Conservation (phyloP, 2,888 invertebrate species). For the Callimorpha dominula region DNA sequence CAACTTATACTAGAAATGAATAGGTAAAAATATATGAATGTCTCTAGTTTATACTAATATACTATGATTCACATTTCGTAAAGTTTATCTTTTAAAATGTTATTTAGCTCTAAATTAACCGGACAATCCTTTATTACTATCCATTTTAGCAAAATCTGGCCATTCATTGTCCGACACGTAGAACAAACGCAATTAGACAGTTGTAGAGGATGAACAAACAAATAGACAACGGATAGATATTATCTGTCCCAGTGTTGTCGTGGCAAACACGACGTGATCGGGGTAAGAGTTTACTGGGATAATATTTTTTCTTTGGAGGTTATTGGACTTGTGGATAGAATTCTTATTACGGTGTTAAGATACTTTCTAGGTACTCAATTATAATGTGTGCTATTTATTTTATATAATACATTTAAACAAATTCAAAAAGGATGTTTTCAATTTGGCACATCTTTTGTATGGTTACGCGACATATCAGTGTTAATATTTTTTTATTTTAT, state of each 20-base stretch:
- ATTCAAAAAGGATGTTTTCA: not conserved
- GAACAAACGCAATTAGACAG: conserved; percentile 73
- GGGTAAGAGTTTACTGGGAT: conserved; percentile 55
- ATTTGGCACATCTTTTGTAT: not conserved
- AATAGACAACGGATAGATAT: conserved; percentile 56
- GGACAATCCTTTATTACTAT: not conserved
- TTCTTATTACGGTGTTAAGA: not conserved
- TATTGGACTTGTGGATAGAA: conserved; percentile 5
- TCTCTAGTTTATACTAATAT: too few species aligned
- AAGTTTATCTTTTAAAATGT: too few species aligned
- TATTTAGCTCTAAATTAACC: too few species aligned
- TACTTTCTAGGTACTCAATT: not conserved
- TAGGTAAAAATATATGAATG: too few species aligned
- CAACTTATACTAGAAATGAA: too few species aligned
- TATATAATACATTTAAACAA: too few species aligned
- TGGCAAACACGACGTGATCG: conserved; percentile 66
- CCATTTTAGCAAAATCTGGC: conserved; percentile 3
- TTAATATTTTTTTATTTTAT: too few species aligned
- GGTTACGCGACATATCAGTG: not conserved
- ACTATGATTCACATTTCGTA: too few species aligned
- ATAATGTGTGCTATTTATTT: too few species aligned
- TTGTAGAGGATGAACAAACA: conserved; percentile 34
- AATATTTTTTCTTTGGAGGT: conserved; percentile 65
- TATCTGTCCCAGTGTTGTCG: conserved; percentile 57
- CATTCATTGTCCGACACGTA: conserved; percentile 57